Evolutionary conservation across 2,888 invertebrate genomes (phyloP), one percentile per base, ranked within the genome.

Genomic region (Harpagoxenus sublaevis): DNA sequence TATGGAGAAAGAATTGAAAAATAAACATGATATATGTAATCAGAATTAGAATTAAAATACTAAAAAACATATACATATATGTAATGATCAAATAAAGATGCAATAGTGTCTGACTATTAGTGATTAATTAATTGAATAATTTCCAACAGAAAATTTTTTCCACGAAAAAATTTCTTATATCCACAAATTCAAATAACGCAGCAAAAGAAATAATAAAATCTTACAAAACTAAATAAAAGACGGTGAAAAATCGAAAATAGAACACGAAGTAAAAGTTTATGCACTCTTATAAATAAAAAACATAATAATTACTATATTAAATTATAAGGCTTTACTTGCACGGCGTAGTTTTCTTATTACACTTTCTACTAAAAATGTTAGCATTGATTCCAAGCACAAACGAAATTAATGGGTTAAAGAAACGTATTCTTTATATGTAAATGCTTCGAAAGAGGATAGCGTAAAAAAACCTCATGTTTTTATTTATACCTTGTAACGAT

Each of bases 401-500:
- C 28, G 5, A 39, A 53, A 23, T 51, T 65, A 65, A 65, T 51
- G 23, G 23, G 60, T 12, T 42, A 31, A 42, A 60, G 62, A 63
- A 63, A 3, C 48, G 15, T 39, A 18, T 60, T 45, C 28, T 42
- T 60, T 75, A n/a, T 48, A n/a, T n/a, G n/a, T n/a, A 65, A 75
- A 10, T 6, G 10, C 6, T n/a, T 15, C 6, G 28, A 62, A 45
- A 55, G 28, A 74, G 42, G 42, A 28, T 18, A n/a, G 53, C 35
- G 70, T n/a, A 53, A 68, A 53, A 35, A 55, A 71, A 39, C n/a
- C 60, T 62, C 62, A 65, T 65, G 35, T 65, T 75, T 51, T n/a
- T 48, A 65, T 75, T 75, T 75, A 75, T 23, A n/a, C 3, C 28
- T 75, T 15, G 15, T 75, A 75, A 75, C 15, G 75, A 75, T 65